A percentile compares a stretch with the other conserved stretches of the same genome.
Conservation (phyloP, 2,113 vertebrate genomes). For the Pterocles gutturalis region DNA sequence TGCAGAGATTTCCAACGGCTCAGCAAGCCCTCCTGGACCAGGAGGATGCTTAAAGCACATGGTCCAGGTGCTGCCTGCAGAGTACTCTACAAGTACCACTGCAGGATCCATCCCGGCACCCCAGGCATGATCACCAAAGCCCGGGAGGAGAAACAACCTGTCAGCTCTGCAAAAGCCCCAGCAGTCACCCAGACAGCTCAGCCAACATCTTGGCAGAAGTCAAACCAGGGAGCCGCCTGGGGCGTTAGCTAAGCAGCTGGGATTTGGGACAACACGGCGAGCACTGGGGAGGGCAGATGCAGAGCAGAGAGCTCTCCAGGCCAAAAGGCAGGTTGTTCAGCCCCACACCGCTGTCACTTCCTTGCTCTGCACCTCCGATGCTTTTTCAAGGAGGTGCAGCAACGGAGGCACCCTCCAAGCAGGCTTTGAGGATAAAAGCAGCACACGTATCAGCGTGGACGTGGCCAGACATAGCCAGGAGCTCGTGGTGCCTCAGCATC, state of each 20-base stretch:
- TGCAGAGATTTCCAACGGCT: neutral
- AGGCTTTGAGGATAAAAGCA: neutral
- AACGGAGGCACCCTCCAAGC: accelerated
- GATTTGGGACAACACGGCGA: neutral
- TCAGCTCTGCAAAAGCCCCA: accelerated
- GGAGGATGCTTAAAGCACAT: neutral
- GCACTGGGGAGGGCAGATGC: accelerated
- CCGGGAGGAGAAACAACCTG: accelerated
- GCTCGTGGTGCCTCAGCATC: neutral
- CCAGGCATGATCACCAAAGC: neutral
- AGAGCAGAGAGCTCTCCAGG: neutral
- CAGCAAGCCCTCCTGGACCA: neutral
- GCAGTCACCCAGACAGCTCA: neutral
- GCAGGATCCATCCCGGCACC: neutral
- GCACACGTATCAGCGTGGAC: neutral
- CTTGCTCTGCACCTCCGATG: neutral
- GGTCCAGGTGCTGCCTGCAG: neutral
- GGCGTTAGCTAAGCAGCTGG: neutral
- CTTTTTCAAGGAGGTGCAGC: neutral
- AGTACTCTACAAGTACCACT: neutral
- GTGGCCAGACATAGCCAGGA: accelerated
- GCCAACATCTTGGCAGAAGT: neutral
- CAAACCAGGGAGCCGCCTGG: neutral
- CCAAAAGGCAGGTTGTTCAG: neutral
- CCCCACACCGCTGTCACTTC: accelerated